phyloP scores from a whole-genome alignment of 2,888 invertebrate genomes.

The Calliphora vomitoria region DNA sequence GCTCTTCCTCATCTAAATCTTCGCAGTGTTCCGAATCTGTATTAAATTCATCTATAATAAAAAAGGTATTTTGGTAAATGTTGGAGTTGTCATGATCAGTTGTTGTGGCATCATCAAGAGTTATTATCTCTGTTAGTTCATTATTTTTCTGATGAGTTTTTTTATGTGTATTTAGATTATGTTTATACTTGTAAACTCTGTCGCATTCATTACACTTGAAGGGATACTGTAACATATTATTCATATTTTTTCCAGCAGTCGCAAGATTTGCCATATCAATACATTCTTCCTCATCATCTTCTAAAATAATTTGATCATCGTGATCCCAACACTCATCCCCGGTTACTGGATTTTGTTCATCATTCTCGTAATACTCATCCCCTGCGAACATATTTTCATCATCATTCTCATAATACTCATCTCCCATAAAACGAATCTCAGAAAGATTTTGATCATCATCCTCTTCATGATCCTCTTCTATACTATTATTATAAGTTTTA shows the following conservation, averaged over 20 bases:
- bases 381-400: background rate
- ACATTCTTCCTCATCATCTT: background rate
- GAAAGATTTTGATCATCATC: background rate
- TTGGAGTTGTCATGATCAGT: background rate
- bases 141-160: conserved; percentile 17
- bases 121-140: conserved; percentile 13
- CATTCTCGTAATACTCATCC: conserved; percentile 26
- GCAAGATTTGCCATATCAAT: background rate
- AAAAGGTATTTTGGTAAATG: conserved; percentile 41
- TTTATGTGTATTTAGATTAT: background rate
- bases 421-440: background rate
- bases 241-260: too few species aligned
- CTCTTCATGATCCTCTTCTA: background rate
- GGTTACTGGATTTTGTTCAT: conserved; percentile 8
- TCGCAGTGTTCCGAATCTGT: conserved; percentile 39
- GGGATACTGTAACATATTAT: background rate
- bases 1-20: background rate
- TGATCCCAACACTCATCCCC: conserved; percentile 13
- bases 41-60: conserved; percentile 63
- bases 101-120: conserved; percentile 10
- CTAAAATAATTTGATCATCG: background rate
- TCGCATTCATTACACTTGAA: conserved; percentile 42
- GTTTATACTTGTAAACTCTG: conserved; percentile 19
- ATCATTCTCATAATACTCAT: conserved; percentile 5
- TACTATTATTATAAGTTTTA: background rate